A percentile compares a stretch with the other conserved stretches of the same genome.
phyloP scores from a whole-genome alignment of 2,888 invertebrate species.

The Eudasyphora cyanicolor region DNA sequence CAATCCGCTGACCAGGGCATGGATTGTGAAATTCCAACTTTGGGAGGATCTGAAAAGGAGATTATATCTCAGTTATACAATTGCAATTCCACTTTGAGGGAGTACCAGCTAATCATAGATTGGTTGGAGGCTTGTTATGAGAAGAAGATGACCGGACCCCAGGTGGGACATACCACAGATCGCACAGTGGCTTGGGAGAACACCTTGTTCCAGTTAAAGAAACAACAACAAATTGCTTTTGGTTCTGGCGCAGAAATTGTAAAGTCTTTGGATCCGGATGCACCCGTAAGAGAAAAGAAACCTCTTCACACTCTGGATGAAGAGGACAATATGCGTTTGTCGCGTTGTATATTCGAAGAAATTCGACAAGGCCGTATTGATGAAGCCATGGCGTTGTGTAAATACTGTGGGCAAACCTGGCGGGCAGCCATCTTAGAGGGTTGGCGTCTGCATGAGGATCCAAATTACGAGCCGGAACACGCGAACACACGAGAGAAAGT shows the following conservation, averaged over 20 bases:
- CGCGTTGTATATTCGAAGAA: slow-evolving; percentile 84
- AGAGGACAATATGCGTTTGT: slow-evolving; percentile 87
- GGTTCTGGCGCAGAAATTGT: slow-evolving; percentile 83
- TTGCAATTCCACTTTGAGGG: slow-evolving; percentile 83
- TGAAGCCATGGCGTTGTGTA: slow-evolving; percentile 91
- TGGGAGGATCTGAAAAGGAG: slow-evolving; percentile 82
- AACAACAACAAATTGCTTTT: slow-evolving; percentile 82
- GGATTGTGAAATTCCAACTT: slow-evolving; percentile 77
- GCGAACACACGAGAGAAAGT: slow-evolving; percentile 76
- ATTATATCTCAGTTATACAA: slow-evolving; percentile 79
- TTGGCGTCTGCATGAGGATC: slow-evolving; percentile 93
- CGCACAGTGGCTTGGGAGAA: slow-evolving; percentile 94
- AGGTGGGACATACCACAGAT: slow-evolving; percentile 89
- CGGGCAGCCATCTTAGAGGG: slow-evolving; percentile 94
- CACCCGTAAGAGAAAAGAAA: slow-evolving; percentile 88
- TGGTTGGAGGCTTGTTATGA: slow-evolving; percentile 93
- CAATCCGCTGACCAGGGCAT: slow-evolving; percentile 73
- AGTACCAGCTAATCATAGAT: slow-evolving; percentile 92
- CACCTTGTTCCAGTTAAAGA: slow-evolving; percentile 88
- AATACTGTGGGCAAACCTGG: slow-evolving; percentile 95
- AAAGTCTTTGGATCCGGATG: slow-evolving; percentile 92
- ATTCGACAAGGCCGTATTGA: slow-evolving; percentile 92
- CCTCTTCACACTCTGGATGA: slow-evolving; percentile 92
- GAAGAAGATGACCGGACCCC: slow-evolving; percentile 80
- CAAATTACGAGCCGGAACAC: slow-evolving; percentile 83